Percentiles rank a stretch among this genome's conserved stretches.
These are phyloP conservation scores for Drosophila prolongata DNA, from an alignment of 2,888 invertebrate species.

Conservation along the genomic window DNA sequence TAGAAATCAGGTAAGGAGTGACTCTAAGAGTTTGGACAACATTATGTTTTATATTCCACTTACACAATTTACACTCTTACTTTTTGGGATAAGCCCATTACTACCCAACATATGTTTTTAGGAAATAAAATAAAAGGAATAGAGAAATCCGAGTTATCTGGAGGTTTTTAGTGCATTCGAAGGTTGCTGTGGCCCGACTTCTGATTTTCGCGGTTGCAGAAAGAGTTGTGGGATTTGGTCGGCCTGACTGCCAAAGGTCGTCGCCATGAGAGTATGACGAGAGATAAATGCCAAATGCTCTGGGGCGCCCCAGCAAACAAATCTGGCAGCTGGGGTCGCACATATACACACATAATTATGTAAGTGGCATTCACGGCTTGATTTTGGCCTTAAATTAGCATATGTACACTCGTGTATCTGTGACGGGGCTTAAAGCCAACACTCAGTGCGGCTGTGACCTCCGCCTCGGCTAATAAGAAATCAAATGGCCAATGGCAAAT, in stretches of 20 bases:
- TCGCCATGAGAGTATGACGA: neutral
- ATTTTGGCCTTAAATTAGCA: conserved; percentile 59
- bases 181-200: neutral
- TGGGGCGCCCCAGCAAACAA: conserved; percentile 11
- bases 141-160: neutral
- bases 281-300: conserved; percentile 35
- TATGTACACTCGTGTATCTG: conserved; percentile 16
- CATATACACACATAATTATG: conserved; percentile 50
- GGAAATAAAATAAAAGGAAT: no score
- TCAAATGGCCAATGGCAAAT: conserved; percentile 81
- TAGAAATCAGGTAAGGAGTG: no score
- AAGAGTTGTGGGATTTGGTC: neutral
- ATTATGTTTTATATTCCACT: no score
- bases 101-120: no score
- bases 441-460: no score
- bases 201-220: no score
- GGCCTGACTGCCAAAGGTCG: conserved; percentile 13
- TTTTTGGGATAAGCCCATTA: no score
- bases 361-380: conserved; percentile 37
- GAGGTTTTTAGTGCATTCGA: neutral
- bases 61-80: no score
- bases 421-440: conserved; percentile 7
- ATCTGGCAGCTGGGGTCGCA: conserved; percentile 16
- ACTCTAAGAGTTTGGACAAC: no score
- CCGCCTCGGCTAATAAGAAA: conserved; percentile 67